These are phyloP conservation scores for Tanytarsus gracilentus DNA, from an alignment of 2,888 invertebrate species.

Conservation along the genomic window DNA sequence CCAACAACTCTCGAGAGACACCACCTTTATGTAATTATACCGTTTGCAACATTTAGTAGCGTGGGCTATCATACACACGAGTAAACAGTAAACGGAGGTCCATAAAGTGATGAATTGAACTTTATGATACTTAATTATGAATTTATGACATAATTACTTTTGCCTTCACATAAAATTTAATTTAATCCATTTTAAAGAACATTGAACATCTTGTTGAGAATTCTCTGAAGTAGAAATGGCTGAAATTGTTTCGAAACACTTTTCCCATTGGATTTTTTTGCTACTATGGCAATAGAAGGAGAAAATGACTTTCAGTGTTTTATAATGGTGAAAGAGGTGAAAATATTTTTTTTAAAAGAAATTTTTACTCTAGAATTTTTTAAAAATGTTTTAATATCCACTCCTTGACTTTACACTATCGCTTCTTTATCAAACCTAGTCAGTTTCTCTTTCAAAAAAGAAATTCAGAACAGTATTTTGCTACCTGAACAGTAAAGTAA, in stretches of 20 bases:
- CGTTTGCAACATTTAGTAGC: no score
- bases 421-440: background rate
- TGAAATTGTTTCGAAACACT: no score
- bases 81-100: no score
- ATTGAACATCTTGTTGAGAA: background rate
- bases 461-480: background rate
- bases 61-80: no score
- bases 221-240: background rate
- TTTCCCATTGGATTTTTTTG: no score
- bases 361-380: background rate
- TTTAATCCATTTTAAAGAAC: background rate
- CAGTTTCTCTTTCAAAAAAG: background rate
- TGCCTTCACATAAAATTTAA: background rate
- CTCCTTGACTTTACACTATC: no score
- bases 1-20: no score
- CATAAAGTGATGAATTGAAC: background rate
- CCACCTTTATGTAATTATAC: no score
- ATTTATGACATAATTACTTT: background rate
- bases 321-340: background rate
- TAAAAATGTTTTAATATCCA: no score
- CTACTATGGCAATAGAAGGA: no score
- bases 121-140: background rate
- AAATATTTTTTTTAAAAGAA: background rate
- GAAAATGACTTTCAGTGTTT: no score
- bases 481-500: slow-evolving; percentile 20